Evolutionary conservation across 2,888 invertebrate species (phyloP).

Genomic region (Amblyteles armatorius): DNA sequence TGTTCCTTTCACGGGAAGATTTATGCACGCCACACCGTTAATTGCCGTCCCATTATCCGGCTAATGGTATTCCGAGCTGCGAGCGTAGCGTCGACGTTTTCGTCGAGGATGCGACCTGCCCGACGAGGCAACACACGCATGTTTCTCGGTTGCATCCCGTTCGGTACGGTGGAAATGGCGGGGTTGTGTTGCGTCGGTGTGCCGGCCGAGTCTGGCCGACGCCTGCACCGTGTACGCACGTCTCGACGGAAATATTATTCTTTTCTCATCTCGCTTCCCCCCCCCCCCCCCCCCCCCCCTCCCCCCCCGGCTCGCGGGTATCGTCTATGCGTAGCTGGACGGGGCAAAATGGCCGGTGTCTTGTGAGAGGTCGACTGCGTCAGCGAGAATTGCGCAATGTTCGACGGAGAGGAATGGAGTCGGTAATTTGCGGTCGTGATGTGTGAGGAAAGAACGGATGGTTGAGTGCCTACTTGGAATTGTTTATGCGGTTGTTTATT

Average conservation of each 20-base stretch:
- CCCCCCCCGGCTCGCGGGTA: neutral
- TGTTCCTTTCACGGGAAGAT: slow-evolving; percentile 84
- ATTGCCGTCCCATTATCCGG: slow-evolving; percentile 83
- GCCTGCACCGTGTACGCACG: slow-evolving; percentile 35
- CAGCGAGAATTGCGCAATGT: neutral
- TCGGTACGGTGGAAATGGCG: neutral
- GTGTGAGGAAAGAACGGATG: too few relatives aligned
- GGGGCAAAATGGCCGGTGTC: neutral
- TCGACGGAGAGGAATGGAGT: neutral
- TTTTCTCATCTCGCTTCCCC: neutral
- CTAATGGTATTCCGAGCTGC: slow-evolving; percentile 83
- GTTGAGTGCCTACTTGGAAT: too few relatives aligned
- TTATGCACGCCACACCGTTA: slow-evolving; percentile 84
- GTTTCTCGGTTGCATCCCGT: neutral
- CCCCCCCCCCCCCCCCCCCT: neutral
- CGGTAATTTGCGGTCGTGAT: neutral
- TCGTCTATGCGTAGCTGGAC: neutral
- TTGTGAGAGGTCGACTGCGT: neutral
- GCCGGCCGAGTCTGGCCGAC: slow-evolving; percentile 53
- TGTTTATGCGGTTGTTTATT: too few relatives aligned
- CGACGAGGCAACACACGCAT: neutral
- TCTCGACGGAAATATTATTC: slow-evolving; percentile 63
- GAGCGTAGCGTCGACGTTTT: slow-evolving; percentile 75
- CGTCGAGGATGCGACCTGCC: slow-evolving; percentile 54
- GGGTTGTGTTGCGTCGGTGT: slow-evolving; percentile 27